Percentiles rank a stretch among this genome's conserved stretches.
Evolutionary conservation across 2,797 vertebrate species (phyloP).

Genomic region (Paratrypauchen microcephalus): DNA sequence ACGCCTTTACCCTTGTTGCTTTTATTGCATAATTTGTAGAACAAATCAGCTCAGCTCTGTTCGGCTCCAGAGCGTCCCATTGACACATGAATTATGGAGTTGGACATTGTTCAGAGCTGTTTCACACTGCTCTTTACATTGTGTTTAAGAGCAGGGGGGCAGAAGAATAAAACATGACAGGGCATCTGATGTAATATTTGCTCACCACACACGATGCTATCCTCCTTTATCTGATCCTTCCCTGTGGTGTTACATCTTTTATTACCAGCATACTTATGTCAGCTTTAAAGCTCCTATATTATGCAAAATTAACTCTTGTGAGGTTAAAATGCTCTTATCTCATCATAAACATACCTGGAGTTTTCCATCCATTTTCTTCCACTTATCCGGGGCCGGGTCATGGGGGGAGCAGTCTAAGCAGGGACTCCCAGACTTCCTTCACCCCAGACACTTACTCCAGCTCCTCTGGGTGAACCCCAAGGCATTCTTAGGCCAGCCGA

Average conservation of each 20-base stretch:
- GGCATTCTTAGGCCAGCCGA: too few species aligned
- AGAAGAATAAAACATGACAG: conserved; percentile 44
- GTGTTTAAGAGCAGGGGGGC: conserved; percentile 16
- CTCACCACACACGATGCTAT: conserved; percentile 27
- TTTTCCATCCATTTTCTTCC: too few species aligned
- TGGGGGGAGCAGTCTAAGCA: too few species aligned
- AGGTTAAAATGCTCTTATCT: too few species aligned
- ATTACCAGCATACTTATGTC: conserved; percentile 1
- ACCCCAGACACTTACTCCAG: too few species aligned
- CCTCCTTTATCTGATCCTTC: conserved; percentile 25
- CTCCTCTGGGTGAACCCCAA: too few species aligned
- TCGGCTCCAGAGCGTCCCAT: conserved; percentile 44
- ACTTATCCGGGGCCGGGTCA: too few species aligned
- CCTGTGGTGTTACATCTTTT: conserved; percentile 21
- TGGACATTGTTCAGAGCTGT: conserved; percentile 41
- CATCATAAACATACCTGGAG: too few species aligned
- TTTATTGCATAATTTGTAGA: conserved; percentile 52
- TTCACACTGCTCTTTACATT: conserved; percentile 44
- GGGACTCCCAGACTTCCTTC: too few species aligned
- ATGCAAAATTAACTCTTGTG: too few species aligned
- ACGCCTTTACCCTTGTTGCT: conserved; percentile 20
- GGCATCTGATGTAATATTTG: conserved; percentile 46
- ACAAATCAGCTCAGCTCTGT: conserved; percentile 52
- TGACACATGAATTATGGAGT: conserved; percentile 62
- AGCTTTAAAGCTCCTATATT: too few species aligned